These are phyloP conservation scores for Oxycera nigricornis DNA, from an alignment of 2,888 invertebrate species.

Conservation along the genomic window DNA sequence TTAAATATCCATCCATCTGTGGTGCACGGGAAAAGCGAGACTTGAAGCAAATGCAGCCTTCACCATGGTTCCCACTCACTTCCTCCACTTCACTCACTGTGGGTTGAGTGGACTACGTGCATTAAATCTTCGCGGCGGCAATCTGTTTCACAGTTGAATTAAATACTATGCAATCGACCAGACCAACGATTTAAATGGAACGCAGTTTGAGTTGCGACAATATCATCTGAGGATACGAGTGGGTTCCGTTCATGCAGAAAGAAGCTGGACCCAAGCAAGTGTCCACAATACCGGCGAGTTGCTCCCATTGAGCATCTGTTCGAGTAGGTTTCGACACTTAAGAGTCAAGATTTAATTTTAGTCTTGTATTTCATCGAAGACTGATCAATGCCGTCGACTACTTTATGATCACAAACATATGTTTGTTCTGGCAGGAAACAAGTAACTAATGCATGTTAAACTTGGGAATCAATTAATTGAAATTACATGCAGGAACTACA, in stretches of 20 bases:
- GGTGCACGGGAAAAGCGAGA: neutral
- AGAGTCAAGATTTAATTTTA: too few relatives aligned
- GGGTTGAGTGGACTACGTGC: neutral
- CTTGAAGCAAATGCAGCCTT: neutral
- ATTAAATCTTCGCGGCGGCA: slow-evolving; percentile 12
- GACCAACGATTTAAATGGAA: slow-evolving; percentile 15
- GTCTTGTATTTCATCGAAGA: too few relatives aligned
- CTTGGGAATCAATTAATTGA: too few relatives aligned
- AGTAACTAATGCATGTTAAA: too few relatives aligned
- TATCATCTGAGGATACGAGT: neutral
- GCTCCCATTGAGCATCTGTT: too few relatives aligned
- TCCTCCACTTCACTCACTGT: neutral
- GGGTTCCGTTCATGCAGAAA: neutral
- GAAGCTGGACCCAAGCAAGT: neutral
- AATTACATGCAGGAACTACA: too few relatives aligned
- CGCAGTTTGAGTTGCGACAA: slow-evolving; percentile 3
- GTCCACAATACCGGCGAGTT: neutral
- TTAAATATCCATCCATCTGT: neutral
- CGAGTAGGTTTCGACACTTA: too few relatives aligned
- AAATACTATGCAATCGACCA: neutral
- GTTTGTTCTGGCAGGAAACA: too few relatives aligned
- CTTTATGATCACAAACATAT: too few relatives aligned
- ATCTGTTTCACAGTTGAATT: slow-evolving; percentile 8
- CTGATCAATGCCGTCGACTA: too few relatives aligned
- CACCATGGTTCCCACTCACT: neutral